Percentiles rank a stretch among this genome's conserved stretches.
Evolutionary conservation across 2,113 vertebrate genomes (phyloP).

Genomic region (Lepisosteus oculatus): DNA sequence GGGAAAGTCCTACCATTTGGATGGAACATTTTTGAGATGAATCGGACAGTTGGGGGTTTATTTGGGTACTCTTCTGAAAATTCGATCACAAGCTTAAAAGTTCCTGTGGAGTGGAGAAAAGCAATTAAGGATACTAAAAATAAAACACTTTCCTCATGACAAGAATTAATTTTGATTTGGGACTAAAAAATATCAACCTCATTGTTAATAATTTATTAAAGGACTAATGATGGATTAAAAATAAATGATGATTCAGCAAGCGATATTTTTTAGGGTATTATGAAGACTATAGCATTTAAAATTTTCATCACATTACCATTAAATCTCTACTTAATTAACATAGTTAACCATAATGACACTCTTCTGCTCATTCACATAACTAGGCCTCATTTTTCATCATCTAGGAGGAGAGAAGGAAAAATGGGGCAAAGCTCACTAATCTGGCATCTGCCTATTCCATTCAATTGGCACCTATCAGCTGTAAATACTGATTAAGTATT

Average conservation of each 20-base stretch:
- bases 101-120: slow-evolving; percentile 69
- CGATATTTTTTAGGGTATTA: neutral
- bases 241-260: slow-evolving; percentile 27
- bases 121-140: slow-evolving; percentile 35
- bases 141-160: slow-evolving; percentile 8
- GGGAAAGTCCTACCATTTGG: slow-evolving; percentile 84
- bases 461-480: no score
- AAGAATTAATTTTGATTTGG: slow-evolving; percentile 16
- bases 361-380: no score
- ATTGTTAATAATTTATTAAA: neutral
- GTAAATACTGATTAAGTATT: no score
- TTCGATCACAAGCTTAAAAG: slow-evolving; percentile 98
- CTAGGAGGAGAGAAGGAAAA: neutral
- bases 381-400: no score
- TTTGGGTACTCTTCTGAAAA: slow-evolving; percentile 99
- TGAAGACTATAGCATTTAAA: neutral
- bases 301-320: neutral
- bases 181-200: slow-evolving; percentile 10
- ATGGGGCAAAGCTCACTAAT: neutral
- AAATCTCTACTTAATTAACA: neutral
- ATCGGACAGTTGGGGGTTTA: slow-evolving; percentile 97
- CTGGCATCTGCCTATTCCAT: no score
- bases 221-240: slow-evolving; percentile 18
- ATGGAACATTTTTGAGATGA: slow-evolving; percentile 99
- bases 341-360: no score